phyloP scores from a whole-genome alignment of 1,140 invertebrate genomes.

The Drosophila elegans region DNA sequence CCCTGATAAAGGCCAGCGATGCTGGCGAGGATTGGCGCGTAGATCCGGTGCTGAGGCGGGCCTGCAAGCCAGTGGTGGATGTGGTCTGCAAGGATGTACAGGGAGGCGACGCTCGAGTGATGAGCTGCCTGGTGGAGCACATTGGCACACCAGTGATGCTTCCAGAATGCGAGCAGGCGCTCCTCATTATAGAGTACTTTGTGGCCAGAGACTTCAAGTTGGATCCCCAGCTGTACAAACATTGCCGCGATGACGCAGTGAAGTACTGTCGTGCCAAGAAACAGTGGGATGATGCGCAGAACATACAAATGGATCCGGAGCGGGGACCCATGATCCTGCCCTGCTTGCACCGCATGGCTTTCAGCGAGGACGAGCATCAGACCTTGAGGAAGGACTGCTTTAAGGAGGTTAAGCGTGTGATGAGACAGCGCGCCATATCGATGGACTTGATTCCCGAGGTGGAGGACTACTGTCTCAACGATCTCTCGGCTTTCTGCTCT shows the following conservation, averaged over 20 bases:
- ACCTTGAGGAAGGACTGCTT: slow-evolving; percentile 88
- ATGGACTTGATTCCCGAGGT: slow-evolving; percentile 98
- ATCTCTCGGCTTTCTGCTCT: slow-evolving; percentile 93
- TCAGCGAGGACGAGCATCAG: slow-evolving; percentile 89
- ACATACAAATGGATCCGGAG: slow-evolving; percentile 89
- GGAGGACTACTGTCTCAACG: slow-evolving; percentile 94
- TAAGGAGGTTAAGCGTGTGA: slow-evolving; percentile 93
- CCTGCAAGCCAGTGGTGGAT: slow-evolving; percentile 93
- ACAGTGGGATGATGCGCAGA: slow-evolving; percentile 90
- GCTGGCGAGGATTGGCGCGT: slow-evolving; percentile 96
- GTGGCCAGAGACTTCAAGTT: slow-evolving; percentile 97
- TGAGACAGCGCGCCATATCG: slow-evolving; percentile 95
- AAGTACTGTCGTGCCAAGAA: slow-evolving; percentile 92
- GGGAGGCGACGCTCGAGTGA: slow-evolving; percentile 91
- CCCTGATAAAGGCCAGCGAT: slow-evolving; percentile 92
- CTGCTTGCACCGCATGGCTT: slow-evolving; percentile 95
- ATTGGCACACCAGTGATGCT: slow-evolving; percentile 94
- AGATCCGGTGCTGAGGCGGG: slow-evolving; percentile 93
- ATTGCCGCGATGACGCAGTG: slow-evolving; percentile 94
- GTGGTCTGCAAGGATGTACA: slow-evolving; percentile 88
- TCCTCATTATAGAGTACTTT: slow-evolving; percentile 99
- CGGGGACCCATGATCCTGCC: slow-evolving; percentile 93
- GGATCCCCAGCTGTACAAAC: slow-evolving; percentile 94
- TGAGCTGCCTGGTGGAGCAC: slow-evolving; percentile 97
- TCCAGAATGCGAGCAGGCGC: slow-evolving; percentile 93